Evolutionary conservation across 2,888 invertebrate species (phyloP).

Genomic region (Aphidoletes aphidimyza): DNA sequence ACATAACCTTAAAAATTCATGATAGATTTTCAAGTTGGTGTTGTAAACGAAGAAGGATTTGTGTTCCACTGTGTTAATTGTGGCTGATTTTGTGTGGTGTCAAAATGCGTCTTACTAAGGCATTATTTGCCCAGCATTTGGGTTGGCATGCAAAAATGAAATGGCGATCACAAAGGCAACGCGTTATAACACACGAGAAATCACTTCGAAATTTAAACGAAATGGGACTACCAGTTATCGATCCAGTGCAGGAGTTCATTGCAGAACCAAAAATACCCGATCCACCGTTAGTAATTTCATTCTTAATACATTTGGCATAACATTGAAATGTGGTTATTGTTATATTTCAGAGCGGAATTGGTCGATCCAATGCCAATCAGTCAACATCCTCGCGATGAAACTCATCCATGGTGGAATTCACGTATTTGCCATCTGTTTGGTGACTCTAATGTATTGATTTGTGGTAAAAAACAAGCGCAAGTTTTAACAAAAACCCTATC

Average conservation of each 20-base stretch:
- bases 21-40: neutral
- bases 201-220: conserved; percentile 69
- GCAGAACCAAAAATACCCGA: conserved; percentile 63
- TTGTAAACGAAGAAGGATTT: neutral
- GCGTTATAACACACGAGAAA: conserved; percentile 69
- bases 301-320: neutral
- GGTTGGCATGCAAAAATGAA: conserved; percentile 77
- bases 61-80: neutral
- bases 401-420: conserved; percentile 75
- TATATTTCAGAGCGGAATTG: neutral
- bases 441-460: conserved; percentile 74
- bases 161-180: conserved; percentile 77
- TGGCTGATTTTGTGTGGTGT: neutral
- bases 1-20: conserved; percentile 6
- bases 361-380: conserved; percentile 57
- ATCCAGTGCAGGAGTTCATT: conserved; percentile 71
- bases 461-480: conserved; percentile 82
- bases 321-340: neutral
- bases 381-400: conserved; percentile 68
- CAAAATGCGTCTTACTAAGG: conserved; percentile 74
- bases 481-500: conserved; percentile 82
- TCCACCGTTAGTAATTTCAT: conserved; percentile 36
- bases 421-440: conserved; percentile 71
- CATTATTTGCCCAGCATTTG: conserved; percentile 75
- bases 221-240: conserved; percentile 71